These are phyloP conservation scores for Aramus guarauna DNA, from an alignment of 2,113 vertebrate species.

Conservation along the genomic window DNA sequence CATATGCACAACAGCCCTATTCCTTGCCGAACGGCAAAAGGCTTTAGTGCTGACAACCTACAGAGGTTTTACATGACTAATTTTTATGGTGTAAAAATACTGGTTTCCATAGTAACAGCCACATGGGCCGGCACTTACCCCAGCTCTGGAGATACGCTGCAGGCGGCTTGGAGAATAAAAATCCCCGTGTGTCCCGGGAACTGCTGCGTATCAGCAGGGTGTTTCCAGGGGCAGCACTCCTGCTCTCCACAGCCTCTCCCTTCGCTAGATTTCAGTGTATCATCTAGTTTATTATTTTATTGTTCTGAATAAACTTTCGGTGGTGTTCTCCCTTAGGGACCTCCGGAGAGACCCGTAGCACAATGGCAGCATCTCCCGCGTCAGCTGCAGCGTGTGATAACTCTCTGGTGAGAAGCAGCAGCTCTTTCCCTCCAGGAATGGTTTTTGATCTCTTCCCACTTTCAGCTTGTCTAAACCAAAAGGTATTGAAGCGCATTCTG, in stretches of 20 bases:
- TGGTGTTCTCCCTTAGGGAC: background rate
- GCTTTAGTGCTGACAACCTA: constrained; percentile 10
- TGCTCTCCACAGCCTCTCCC: background rate
- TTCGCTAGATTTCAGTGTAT: background rate
- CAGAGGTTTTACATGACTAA: constrained; percentile 4
- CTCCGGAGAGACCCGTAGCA: background rate
- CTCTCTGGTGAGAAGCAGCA: background rate
- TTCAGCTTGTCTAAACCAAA: background rate
- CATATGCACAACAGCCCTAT: rapidly evolving
- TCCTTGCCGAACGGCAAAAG: background rate
- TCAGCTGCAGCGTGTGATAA: background rate
- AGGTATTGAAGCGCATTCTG: background rate
- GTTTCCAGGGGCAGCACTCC: background rate
- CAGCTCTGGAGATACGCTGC: background rate
- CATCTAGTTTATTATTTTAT: background rate
- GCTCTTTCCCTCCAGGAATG: background rate
- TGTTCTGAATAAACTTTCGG: background rate
- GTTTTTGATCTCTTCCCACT: constrained; percentile 12
- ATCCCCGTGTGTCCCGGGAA: rapidly evolving
- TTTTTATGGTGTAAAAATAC: constrained; percentile 54
- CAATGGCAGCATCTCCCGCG: background rate
- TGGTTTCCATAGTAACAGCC: constrained; percentile 57
- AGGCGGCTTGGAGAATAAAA: constrained; percentile 19
- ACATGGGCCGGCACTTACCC: constrained; percentile 25
- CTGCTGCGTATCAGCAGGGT: background rate